Evolutionary conservation across 2,797 vertebrate genomes (phyloP), one percentile per base, ranked within the genome.

Genomic region (Petrocephalus schoutedeni): DNA sequence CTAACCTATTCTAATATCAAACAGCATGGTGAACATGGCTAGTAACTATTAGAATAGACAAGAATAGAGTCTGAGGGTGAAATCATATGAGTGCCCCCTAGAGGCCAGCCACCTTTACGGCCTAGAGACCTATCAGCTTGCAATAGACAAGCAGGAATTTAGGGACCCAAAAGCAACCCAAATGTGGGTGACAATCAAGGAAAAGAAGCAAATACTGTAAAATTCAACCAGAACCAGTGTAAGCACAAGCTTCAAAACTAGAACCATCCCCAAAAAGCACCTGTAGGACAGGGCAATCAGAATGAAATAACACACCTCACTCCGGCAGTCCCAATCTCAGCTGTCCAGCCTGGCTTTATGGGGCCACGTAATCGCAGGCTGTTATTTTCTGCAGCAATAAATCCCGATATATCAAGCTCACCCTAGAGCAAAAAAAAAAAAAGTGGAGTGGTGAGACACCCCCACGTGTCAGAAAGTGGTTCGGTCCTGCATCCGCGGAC

Each of bases 361-460:
- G 84, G 21, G 16, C 1, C 56, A 85, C 16, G 14, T 58, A 32
- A 85, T n/a, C 5, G 16, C 7, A 19, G 56, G 23, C 28, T 41
- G 54, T 85, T 84, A 54, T 84, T 85, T 36, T 85, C 32, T 8
- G 21, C 28, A 54, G 54, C 14, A 58, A 85, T 85, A 85, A 85
- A 85, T 85, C 84, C 54, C 1, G 1, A 85, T 54, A 85, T 41
- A 85, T 85, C 32, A 23, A 58, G 84, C 53, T 54, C 16, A 19
- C 23, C 28, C 32, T 23, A n/a, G 28, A 16, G 84, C 28, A 21
- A 32, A 7, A 23, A 23, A 57, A 85, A 83, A 19, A 74, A 12
- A 58, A n/a, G 57, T 12, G 56, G 41, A 59, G 56, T 16, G 12
- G 1, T 36, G 4, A 59, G 28, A 58, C 54, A 58, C 28, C 56